Evolutionary conservation across 2,113 vertebrate species (phyloP).

Genomic region (Erinaceus europaeus): DNA sequence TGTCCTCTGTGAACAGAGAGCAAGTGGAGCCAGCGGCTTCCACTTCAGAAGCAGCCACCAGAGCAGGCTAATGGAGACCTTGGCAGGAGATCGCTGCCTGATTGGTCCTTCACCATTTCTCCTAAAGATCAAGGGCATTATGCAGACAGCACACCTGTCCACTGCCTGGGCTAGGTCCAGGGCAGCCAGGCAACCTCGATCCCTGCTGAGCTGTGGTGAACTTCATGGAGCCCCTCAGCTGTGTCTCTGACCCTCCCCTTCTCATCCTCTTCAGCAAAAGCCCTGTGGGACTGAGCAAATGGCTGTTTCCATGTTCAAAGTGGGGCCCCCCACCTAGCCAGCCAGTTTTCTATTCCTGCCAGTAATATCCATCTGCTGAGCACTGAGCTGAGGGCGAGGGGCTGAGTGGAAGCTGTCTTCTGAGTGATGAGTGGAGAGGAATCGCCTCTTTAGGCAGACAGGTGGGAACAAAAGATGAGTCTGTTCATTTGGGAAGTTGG

Average conservation of each 20-base stretch:
- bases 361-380: neutral
- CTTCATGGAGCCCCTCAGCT: neutral
- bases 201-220: neutral
- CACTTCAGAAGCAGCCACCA: constrained; percentile 49
- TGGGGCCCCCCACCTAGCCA: neutral
- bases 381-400: neutral
- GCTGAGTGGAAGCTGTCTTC: no score
- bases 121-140: constrained; percentile 39
- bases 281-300: neutral
- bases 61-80: neutral
- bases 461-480: neutral
- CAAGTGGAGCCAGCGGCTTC: fast-evolving
- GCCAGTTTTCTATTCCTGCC: neutral
- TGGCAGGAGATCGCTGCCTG: neutral
- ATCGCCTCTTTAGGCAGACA: neutral
- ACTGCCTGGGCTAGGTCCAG: neutral
- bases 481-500: neutral
- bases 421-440: neutral
- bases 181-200: neutral
- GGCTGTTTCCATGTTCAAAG: constrained; percentile 15
- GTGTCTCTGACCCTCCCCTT: neutral
- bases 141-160: constrained; percentile 24
- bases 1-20: neutral
- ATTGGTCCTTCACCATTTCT: neutral
- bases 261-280: neutral